Evolutionary conservation across 1,140 invertebrate species (phyloP).

Genomic region (Plodia interpunctella): DNA sequence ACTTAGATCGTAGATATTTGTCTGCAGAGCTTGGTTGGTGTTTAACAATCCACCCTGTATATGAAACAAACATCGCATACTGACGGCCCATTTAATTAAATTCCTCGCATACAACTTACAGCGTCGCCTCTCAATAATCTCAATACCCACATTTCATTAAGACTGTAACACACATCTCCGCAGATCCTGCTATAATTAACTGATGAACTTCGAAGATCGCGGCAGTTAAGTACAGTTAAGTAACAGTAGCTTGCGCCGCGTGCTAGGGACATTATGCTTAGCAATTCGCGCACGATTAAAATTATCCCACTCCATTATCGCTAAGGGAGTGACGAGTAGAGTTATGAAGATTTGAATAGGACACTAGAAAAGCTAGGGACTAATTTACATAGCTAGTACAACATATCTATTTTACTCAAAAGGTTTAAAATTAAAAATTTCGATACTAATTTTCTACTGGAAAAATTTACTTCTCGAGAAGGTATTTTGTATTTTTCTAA

Average conservation of each 20-base stretch:
- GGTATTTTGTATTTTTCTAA: too few species aligned
- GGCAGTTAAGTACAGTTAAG: slow-evolving; percentile 29
- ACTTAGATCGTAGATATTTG: too few species aligned
- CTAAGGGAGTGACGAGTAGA: slow-evolving; percentile 47
- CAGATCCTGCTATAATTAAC: slow-evolving; percentile 16
- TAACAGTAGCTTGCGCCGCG: slow-evolving; percentile 39
- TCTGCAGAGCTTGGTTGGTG: too few species aligned
- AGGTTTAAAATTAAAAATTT: too few species aligned
- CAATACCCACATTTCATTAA: slow-evolving; percentile 3
- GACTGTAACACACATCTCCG: not conserved
- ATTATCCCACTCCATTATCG: slow-evolving; percentile 70
- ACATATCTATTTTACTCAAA: too few species aligned
- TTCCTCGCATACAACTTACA: not conserved
- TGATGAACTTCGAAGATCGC: slow-evolving; percentile 27
- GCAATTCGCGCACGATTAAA: slow-evolving; percentile 71
- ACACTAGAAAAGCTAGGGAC: too few species aligned
- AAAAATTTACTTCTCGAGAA: too few species aligned
- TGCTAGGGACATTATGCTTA: slow-evolving; percentile 54
- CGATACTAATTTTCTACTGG: too few species aligned
- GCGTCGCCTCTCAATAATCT: not conserved
- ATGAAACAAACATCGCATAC: too few species aligned
- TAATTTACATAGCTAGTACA: too few species aligned
- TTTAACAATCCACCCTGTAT: too few species aligned
- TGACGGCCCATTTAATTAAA: not conserved
- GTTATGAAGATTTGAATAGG: slow-evolving; percentile 16